phyloP scores from a whole-genome alignment of 2,888 invertebrate genomes.

The Thereva unica region DNA sequence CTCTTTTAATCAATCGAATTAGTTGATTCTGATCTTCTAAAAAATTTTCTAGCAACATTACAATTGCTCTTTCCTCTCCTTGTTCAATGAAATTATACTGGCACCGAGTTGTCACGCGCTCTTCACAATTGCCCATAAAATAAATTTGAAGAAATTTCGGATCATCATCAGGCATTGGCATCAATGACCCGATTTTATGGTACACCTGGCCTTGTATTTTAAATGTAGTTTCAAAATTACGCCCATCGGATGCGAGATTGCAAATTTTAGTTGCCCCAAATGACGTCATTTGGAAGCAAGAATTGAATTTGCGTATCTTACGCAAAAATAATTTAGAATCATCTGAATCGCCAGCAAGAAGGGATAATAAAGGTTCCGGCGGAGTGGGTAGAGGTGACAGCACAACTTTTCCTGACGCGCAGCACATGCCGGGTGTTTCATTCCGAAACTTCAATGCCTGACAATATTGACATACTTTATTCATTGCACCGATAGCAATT shows the following conservation, averaged over 20 bases:
- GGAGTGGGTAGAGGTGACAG: conserved; percentile 49
- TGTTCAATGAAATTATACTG: conserved; percentile 19
- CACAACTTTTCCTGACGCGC: conserved; percentile 51
- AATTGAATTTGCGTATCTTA: no score
- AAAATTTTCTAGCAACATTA: conserved; percentile 35
- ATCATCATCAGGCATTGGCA: conserved; percentile 6
- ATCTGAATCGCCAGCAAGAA: not conserved
- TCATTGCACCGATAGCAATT: conserved; percentile 49
- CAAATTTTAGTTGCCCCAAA: conserved; percentile 1
- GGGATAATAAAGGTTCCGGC: conserved; percentile 47
- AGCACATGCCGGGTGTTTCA: conserved; percentile 55
- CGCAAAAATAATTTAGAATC: not conserved
- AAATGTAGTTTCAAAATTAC: no score
- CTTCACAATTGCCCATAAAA: not conserved
- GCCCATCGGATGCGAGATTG: not conserved
- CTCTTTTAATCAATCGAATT: conserved; percentile 41
- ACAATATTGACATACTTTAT: conserved; percentile 49
- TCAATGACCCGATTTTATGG: conserved; percentile 2
- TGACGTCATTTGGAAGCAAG: not conserved
- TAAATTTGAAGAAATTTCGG: conserved; percentile 2
- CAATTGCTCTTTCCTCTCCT: conserved; percentile 21
- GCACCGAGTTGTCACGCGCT: no score
- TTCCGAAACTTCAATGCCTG: conserved; percentile 50
- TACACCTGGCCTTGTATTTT: no score
- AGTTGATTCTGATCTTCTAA: conserved; percentile 40